Evolutionary conservation across 2,797 vertebrate genomes (phyloP).

Genomic region (Poeciliopsis turneri): DNA sequence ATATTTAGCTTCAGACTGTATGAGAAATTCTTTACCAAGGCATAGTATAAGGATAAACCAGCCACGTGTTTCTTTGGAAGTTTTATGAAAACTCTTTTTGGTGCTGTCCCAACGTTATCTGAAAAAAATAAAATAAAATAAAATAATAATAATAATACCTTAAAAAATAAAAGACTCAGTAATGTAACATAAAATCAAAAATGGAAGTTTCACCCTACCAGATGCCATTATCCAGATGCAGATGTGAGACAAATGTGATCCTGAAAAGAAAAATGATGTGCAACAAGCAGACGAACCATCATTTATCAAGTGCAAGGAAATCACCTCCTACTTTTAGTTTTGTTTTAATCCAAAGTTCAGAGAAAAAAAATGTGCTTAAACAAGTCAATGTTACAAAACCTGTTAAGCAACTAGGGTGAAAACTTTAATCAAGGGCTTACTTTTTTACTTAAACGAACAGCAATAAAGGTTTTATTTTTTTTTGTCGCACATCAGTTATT

Average conservation of each 20-base stretch:
- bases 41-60: slow-evolving; percentile 24
- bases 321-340: slow-evolving; percentile 4
- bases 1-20: not conserved
- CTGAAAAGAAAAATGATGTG: not conserved
- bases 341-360: not conserved
- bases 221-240: not conserved
- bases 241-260: not conserved
- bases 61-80: slow-evolving; percentile 48
- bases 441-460: not conserved
- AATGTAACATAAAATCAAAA: slow-evolving; percentile 4
- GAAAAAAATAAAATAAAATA: not conserved
- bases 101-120: slow-evolving; percentile 3
- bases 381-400: not conserved
- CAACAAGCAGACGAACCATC: not conserved
- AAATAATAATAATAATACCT: too few species aligned
- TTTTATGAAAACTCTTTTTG: slow-evolving; percentile 45
- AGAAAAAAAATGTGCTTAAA: not conserved
- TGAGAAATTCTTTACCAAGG: slow-evolving; percentile 56
- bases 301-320: not conserved
- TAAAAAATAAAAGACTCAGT: not conserved
- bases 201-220: slow-evolving; percentile 34
- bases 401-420: slow-evolving; percentile 1
- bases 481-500: not conserved
- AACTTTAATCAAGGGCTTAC: too few species aligned
- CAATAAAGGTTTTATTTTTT: not conserved